Base-by-base conservation (phyloP, 1,140 invertebrate genomes). In the Caenorhabditis tropicalis region DNA sequence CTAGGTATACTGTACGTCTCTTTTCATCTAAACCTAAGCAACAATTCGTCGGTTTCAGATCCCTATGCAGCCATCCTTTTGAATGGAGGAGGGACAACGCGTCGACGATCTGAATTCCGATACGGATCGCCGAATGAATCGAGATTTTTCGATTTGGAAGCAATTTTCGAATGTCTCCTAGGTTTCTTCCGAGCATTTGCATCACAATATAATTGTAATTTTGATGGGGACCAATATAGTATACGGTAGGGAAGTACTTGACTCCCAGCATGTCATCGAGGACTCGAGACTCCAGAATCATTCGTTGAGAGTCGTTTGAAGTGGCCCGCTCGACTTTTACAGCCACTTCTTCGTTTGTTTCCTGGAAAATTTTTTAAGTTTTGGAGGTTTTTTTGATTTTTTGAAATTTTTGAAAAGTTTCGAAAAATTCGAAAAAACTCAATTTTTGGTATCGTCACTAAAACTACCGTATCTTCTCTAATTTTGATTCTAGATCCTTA, bases 41-140 rank as follows among this genome's bases (percentile, higher is more conserved):
- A 33, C 86, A 86, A 58, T 87, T 87, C 0, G 86, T 88, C 3
- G 86, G 86, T 74, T 87, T 87, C 16, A 87, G 24, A 27, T 87
- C 86, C 15, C 86, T 39, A 39, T 87, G 86, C 31, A 87, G 79
- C 60, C 79, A 85, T 49, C 86, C 86, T 33, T 81, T 87, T 15
- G 27, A 21, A 46, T 87, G 86, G 16, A 87, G 33, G 21, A 70
- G 31, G 24, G 53, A 29, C 10, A 87, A 33, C 0, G 86, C 86
- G 1, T 84, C 80, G 15, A 87, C 48, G 16, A 85, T 82, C 24
- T 87, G 86, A 19, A 79, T 43, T 27, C 70, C 86, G 19, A 87
- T 70, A n/a, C 86, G 10, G 21, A 87, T 39, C 0, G 58, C 33
- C 5, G 84, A 81, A 16, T 21, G 15, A n/a, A 79, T 60, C 4